Base-by-base conservation (phyloP, 2,888 invertebrate species). In the Quadriops clusia region DNA sequence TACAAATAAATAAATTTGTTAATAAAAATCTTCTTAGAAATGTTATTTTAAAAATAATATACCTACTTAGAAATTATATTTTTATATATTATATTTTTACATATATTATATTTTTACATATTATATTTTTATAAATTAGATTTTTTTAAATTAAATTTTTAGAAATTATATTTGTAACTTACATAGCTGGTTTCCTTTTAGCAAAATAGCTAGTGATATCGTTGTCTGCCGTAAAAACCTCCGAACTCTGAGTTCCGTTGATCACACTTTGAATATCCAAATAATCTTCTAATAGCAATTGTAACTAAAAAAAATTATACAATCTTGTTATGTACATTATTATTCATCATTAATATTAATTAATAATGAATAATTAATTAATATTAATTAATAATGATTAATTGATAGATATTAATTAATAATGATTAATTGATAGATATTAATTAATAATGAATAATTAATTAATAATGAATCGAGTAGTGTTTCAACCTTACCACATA, bases 271-370 rank as follows among this genome's bases (percentile, higher is more conserved):
- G 80, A 31, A 90, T 80, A 54, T 90, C 86, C 43, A 91, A 63
- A 59, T 91, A 90, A 51, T 89, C 89, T 10, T 81, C 81, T 17
- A 91, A 62, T 6, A 91, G 65, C 4, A 84, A 66, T 62, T 90
- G 86, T 24, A 90, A 56, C 85, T 89, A 54, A 36, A 41, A 45
- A 23, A 40, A 37, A 21, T 12, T 24, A 34, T 6, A 23, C 4
- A 28, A 5, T 21, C 6, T 12, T 28, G 5, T 3, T 5, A 5
- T n/a, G 23, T 11, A 6, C 9, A 17, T 10, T 23, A 8, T 23
- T 23, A 6, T 8, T 23, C 6, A 23, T 9, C 10, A 6, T 10
- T 23, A 23, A 7, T 8, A 7, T 23, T 23, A 8, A 7, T 9
- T 23, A 7, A 23, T 23, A 5, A 26, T 12, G 12, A 6, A 14